Base-by-base conservation (phyloP, 2,797 vertebrate genomes). In the Lophotriccus pileatus region DNA sequence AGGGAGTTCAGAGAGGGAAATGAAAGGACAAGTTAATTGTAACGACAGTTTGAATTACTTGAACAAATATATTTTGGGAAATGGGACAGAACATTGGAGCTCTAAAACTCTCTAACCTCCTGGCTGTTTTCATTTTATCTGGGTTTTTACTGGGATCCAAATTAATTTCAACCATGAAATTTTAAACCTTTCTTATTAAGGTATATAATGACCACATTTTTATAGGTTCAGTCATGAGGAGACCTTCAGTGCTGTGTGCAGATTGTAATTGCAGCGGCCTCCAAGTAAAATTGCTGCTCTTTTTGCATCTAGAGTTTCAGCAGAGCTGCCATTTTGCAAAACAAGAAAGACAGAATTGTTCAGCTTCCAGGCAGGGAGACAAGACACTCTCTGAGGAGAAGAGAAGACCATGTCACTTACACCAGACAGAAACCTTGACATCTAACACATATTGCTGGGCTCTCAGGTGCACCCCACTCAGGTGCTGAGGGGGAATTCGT, bases 21-120 rank as follows among this genome's bases (percentile, higher is more conserved):
- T 91, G 92, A 91, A 96, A 94, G 94, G 77, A 79, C 34, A 84
- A 93, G 93, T 77, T 96, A 95, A 96, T 96, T 94, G 92, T 84
- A 91, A 88, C 0, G 89, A 96, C 94, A 96, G 85, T 90, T 88
- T 93, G 87, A 94, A 91, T 95, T 96, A 93, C 82, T 95, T 93
- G 85, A 94, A 88, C 76, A 92, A 96, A 96, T 94, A 84, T 70
- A 88, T 94, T 97, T 87, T 90, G 80, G 62, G 94, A 94, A 96
- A 84, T 4, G 4, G 80, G 77, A 91, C 59, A 82, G 91, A 95
- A 91, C 53, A 81, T 58, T 91, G 79, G 78, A 70, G 32, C 63
- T 68, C 49, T 87, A 79, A 92, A 95, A 92, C 22, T 89, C 43
- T 69, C 79, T 20, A 67, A 63, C 55, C 73, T 88, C n/a, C 69